Evolutionary conservation across 92 coral and sea anemone genomes (phyloP), one percentile per base, ranked within the genome.

Genomic region (Ricordea florida): DNA sequence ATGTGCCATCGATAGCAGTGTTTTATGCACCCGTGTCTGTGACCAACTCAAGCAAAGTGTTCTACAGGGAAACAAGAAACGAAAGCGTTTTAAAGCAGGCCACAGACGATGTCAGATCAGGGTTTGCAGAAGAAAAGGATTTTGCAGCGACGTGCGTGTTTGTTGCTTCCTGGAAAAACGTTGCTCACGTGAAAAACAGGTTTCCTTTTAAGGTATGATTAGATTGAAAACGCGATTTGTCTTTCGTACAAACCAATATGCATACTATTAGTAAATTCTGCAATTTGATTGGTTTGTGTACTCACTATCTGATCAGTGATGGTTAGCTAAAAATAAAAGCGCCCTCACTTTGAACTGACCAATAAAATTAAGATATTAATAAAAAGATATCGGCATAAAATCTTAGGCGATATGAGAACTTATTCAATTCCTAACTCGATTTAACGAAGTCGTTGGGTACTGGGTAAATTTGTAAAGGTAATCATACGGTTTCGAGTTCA

Each of bases 121-220:
- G 77, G 10, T 96, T 96, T 62, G 33, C 42, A 36, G 60, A 83
- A 18, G 91, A 89, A 30, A 38, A 31, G 28, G 42, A 22, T 25
- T 92, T 96, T 48, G 62, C 72, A 18, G 99, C 97, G 16, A 55
- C 97, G 2, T 57, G 78, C 56, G 90, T 89, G 18, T 86, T 92
- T 52, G 73, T 96, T 58, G 97, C 72, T 8, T 92, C 97, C 16
- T 96, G 99, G 99, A 50, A 71, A 6, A 63, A 80, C 47, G 88
- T 88, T 44, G 73, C 57, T 58, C 93, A 74, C 33, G 82, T 66
- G 10, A 72, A 67, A 5, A 53, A 66, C 58, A 86, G 61, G n/a
- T 63, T 61, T 28, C 70, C 23, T 20, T 71, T 50, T 18, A 58
- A 86, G 93, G 99, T 89, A 41, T 52, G 60, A 13, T 30, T 5